phyloP scores from a whole-genome alignment of 1,140 invertebrate genomes.

The honey bee (Apis mellifera) region DNA sequence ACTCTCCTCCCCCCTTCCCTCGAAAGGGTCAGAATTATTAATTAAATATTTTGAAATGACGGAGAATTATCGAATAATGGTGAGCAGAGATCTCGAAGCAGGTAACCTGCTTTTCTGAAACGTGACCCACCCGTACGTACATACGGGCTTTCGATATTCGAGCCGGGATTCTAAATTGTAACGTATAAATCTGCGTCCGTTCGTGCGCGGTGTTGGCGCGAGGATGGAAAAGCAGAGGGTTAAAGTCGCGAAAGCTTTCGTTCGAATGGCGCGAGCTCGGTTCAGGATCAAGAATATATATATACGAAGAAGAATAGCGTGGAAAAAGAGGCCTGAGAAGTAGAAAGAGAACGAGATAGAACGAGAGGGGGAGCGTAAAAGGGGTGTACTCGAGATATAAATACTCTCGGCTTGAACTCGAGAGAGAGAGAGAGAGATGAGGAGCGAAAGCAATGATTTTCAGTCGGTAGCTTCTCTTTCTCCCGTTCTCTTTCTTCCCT shows the following conservation, averaged over 20 bases:
- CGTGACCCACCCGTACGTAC: not conserved
- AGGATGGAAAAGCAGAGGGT: constrained; percentile 12
- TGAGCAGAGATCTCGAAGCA: not conserved
- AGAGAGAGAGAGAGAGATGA: constrained; percentile 23
- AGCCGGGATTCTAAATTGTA: constrained; percentile 29
- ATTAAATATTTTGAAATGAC: too few relatives aligned
- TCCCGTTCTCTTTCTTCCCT: not conserved
- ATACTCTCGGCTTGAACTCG: too few relatives aligned
- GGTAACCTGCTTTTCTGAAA: not conserved
- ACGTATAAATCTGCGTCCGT: constrained; percentile 32
- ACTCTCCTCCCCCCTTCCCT: not conserved
- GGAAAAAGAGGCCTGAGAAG: constrained; percentile 20
- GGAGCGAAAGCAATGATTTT: constrained; percentile 56
- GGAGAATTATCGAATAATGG: constrained; percentile 14
- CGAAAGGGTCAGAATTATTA: too few relatives aligned
- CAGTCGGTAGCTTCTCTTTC: constrained; percentile 29
- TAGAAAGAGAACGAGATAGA: constrained; percentile 38
- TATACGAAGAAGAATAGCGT: constrained; percentile 60
- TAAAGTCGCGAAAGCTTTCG: constrained; percentile 29
- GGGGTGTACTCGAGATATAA: not conserved
- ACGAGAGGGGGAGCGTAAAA: too few relatives aligned
- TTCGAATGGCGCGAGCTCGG: constrained; percentile 37
- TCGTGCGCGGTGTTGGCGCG: not conserved
- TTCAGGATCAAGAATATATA: constrained; percentile 57
- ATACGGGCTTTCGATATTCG: constrained; percentile 22